phyloP scores from a whole-genome alignment of 2,888 invertebrate species.

The Drosophila yooni region DNA sequence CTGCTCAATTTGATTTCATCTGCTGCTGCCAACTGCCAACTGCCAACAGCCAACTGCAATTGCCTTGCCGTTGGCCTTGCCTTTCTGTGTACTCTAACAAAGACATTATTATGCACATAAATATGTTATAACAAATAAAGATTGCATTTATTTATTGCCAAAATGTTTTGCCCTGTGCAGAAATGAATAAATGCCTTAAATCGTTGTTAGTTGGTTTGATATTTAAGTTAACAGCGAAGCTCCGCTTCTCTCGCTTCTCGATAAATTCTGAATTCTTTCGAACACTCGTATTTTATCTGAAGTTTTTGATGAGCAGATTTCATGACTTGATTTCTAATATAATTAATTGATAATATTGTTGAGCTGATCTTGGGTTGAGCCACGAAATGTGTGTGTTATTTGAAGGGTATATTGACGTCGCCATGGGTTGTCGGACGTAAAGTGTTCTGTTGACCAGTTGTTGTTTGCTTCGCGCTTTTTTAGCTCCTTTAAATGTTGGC shows the following conservation, averaged over 20 bases:
- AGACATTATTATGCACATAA: not conserved
- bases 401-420: not conserved
- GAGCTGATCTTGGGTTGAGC: not conserved
- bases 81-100: not conserved
- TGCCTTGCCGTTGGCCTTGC: constrained; percentile 58
- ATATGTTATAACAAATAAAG: not conserved
- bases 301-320: not conserved
- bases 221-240: not conserved
- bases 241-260: not conserved
- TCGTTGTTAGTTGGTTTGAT: not conserved
- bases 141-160: not conserved
- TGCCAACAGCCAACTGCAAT: constrained; percentile 57
- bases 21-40: constrained; percentile 60
- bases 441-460: not conserved
- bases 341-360: not conserved
- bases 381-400: not conserved
- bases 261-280: not conserved
- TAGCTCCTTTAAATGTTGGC: constrained; percentile 24
- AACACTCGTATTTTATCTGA: not conserved
- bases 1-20: constrained; percentile 74
- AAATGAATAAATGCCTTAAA: not conserved
- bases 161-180: not conserved
- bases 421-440: not conserved
- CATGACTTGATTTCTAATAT: not conserved
- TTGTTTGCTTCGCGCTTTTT: not conserved